These are phyloP conservation scores for Myxocyprinus asiaticus DNA, from an alignment of 2,113 vertebrate genomes.

Conservation along the genomic window DNA sequence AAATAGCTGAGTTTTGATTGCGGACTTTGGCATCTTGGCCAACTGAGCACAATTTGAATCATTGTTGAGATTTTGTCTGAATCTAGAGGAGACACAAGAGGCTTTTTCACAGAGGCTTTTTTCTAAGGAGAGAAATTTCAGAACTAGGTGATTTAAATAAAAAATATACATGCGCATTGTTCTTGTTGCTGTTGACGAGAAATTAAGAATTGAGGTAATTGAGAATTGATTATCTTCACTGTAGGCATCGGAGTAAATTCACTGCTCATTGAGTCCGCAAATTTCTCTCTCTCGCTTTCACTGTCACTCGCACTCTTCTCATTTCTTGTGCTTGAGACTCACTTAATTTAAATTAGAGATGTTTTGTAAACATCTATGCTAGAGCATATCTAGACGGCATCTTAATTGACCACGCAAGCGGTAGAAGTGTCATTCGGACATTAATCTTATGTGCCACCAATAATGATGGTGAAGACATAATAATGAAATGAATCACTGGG, in stretches of 20 bases:
- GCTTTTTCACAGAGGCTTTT: too few species aligned
- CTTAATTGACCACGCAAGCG: conserved; percentile 71
- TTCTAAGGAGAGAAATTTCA: too few species aligned
- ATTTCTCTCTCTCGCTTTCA: conserved; percentile 23
- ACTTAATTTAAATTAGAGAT: conserved; percentile 56
- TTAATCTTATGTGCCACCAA: conserved; percentile 68
- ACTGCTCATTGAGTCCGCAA: conserved; percentile 33
- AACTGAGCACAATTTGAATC: too few species aligned
- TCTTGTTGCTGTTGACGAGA: too few species aligned
- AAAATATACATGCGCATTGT: too few species aligned
- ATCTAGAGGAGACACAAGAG: too few species aligned
- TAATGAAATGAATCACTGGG: conserved; percentile 68
- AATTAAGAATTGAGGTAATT: too few species aligned
- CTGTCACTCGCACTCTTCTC: conserved; percentile 16
- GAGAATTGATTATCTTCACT: not conserved
- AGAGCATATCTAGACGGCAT: conserved; percentile 66
- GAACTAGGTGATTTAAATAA: too few species aligned
- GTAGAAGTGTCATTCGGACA: conserved; percentile 64
- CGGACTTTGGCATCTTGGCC: too few species aligned
- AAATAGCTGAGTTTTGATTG: too few species aligned
- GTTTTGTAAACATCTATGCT: conserved; percentile 60
- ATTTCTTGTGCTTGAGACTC: conserved; percentile 9
- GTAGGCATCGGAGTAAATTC: not conserved
- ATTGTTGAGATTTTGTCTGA: too few species aligned
- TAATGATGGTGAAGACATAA: conserved; percentile 71